Evolutionary conservation across 92 coral and sea anemone species (phyloP), one percentile per base, ranked within the genome.

Genomic region (Palythoa heliodiscus): DNA sequence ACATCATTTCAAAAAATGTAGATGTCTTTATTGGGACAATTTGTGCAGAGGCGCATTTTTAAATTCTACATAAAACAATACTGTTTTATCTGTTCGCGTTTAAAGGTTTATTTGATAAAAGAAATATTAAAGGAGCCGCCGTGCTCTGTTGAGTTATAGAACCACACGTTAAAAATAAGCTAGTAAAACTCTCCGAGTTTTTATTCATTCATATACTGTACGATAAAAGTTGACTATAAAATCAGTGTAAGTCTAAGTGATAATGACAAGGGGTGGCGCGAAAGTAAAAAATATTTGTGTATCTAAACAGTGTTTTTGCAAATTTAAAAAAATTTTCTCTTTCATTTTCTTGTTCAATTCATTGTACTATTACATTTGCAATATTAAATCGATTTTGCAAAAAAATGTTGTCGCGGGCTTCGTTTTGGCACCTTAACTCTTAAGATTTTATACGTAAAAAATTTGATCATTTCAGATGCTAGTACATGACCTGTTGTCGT

Each of bases 91-190:
- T 13, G 40, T 72, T 40, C 54, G 77, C 77, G 77, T 72, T 72
- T 38, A 72, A 39, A 72, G 77, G 77, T 72, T 43, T 72, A 72
- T 72, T 72, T 72, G 57, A 72, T 72, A 72, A 72, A 72, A 72
- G 77, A 72, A 72, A 38, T 29, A 72, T 38, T n/a, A 40, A 40
- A 72, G 25, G 77, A 72, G 77, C 54, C 77, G 57, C 43, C 72
- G 72, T 68, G 54, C 77, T 72, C 23, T 72, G 77, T 72, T 72
- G 57, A 72, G 77, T 72, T 72, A 72, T 72, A 72, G 77, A 72
- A 72, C 77, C 77, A 72, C 77, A 72, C 57, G 77, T 72, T 23
- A 72, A 72, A 72, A 72, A 72, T 72, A 14, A 72, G 77, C 77
- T 72, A 72, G 77, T 72, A 72, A 72, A 72, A 72, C 77, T 17